These are phyloP conservation scores for Dysidea cf. avara DNA, from an alignment of 37 sponge, comb jelly and placozoan genomes.

Conservation along the genomic window DNA sequence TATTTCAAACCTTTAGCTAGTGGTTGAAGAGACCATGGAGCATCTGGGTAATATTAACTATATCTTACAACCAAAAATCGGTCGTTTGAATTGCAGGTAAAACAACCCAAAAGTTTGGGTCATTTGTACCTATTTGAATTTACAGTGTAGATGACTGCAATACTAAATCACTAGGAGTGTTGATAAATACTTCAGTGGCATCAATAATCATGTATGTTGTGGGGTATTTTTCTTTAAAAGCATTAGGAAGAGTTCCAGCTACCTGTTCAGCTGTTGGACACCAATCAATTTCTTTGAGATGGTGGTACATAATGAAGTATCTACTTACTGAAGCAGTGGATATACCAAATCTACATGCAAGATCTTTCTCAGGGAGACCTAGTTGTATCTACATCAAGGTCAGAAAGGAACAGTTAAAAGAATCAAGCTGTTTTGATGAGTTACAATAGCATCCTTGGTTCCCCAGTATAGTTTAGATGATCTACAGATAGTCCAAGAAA, in stretches of 20 bases:
- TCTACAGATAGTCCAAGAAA: conserved; percentile 48
- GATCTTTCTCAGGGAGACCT: conserved; percentile 21
- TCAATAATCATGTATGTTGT: conserved; percentile 40
- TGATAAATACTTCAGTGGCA: conserved; percentile 29
- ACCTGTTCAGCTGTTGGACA: conserved; percentile 30
- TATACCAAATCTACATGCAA: conserved; percentile 41
- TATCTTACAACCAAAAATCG: no score
- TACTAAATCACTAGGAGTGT: conserved; percentile 28
- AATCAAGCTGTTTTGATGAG: conserved; percentile 23
- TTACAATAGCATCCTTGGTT: conserved; percentile 5
- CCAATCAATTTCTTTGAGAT: conserved; percentile 41
- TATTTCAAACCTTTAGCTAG: no score
- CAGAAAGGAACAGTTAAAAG: conserved; percentile 35
- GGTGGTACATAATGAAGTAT: conserved; percentile 8
- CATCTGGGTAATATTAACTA: no score
- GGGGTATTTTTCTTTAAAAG: conserved; percentile 21
- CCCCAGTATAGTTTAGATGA: conserved; percentile 58
- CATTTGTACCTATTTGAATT: no score
- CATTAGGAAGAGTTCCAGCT: conserved; percentile 24
- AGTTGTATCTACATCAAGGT: conserved; percentile 28
- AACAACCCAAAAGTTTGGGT: no score
- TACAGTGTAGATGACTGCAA: not conserved
- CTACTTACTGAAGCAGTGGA: conserved; percentile 1
- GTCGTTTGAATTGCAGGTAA: no score
- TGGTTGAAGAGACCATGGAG: no score